Conservation (phyloP, 2,888 invertebrate species). For the Watsonalla binaria region DNA sequence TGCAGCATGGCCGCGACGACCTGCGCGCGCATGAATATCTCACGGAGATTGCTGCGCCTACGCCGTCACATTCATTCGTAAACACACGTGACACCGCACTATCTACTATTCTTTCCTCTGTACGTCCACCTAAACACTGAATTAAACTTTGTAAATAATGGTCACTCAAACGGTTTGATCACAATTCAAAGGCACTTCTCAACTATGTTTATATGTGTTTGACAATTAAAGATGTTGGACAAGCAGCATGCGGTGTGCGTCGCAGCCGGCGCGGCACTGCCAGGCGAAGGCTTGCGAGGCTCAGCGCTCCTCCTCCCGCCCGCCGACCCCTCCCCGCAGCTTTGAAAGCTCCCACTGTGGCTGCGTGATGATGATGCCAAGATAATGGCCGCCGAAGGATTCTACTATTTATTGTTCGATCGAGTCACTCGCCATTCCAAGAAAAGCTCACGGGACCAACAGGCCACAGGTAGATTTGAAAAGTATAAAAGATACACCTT, state of each 20-base stretch:
- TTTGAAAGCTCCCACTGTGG: slow-evolving; percentile 67
- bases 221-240: slow-evolving; percentile 33
- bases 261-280: slow-evolving; percentile 68
- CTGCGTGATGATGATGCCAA: slow-evolving; percentile 71
- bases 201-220: slow-evolving; percentile 59
- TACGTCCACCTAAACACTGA: slow-evolving; percentile 23
- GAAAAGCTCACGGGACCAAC: slow-evolving; percentile 34
- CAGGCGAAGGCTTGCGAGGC: slow-evolving; percentile 66
- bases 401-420: slow-evolving; percentile 74
- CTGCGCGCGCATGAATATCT: slow-evolving; percentile 76
- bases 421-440: slow-evolving; percentile 52
- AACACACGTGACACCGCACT: slow-evolving; percentile 74
- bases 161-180: slow-evolving; percentile 22
- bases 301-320: slow-evolving; percentile 53
- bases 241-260: slow-evolving; percentile 58
- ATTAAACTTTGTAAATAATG: slow-evolving; percentile 16
- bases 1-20: slow-evolving; percentile 78
- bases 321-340: slow-evolving; percentile 53
- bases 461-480: slow-evolving; percentile 28
- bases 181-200: slow-evolving; percentile 52
- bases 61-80: slow-evolving; percentile 74
- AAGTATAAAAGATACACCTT: neutral
- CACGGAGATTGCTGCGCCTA: slow-evolving; percentile 75
- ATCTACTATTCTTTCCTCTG: slow-evolving; percentile 32
- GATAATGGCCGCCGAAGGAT: slow-evolving; percentile 74